Conservation (phyloP, 2,113 vertebrate species). For the Copsychus sechellarum region DNA sequence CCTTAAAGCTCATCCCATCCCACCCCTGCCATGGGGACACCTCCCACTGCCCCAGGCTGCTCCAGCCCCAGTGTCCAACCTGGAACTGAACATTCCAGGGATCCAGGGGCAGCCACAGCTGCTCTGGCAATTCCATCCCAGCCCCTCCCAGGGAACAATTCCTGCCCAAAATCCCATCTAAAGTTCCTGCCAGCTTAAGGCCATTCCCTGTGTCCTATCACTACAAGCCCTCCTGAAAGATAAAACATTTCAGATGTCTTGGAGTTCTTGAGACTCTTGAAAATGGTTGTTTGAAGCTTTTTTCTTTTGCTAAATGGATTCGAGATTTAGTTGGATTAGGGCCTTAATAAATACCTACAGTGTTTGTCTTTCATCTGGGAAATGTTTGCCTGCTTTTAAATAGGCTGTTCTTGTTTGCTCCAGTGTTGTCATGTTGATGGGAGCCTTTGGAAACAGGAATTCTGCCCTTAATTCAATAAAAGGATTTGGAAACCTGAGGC, state of each 20-base stretch:
- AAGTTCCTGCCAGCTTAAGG: neutral
- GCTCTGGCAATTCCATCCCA: too few relatives aligned
- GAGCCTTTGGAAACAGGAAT: constrained; percentile 57
- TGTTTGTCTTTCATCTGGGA: constrained; percentile 53
- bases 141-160: too few relatives aligned
- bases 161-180: too few relatives aligned
- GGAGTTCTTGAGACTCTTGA: neutral
- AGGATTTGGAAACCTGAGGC: constrained; percentile 52
- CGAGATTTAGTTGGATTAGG: constrained; percentile 47
- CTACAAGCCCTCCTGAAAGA: neutral
- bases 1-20: too few relatives aligned
- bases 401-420: constrained; percentile 49
- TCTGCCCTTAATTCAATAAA: constrained; percentile 37
- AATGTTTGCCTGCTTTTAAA: constrained; percentile 54
- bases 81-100: too few relatives aligned
- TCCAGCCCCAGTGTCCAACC: too few relatives aligned
- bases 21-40: too few relatives aligned
- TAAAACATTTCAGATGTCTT: neutral
- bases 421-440: constrained; percentile 52
- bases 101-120: too few relatives aligned
- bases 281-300: constrained; percentile 7
- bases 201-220: neutral
- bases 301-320: constrained; percentile 41
- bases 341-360: constrained; percentile 54
- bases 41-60: too few relatives aligned